Percentiles rank a stretch among this genome's conserved stretches.
Conservation (phyloP, 2,113 vertebrate species). For the Silurus glanis region DNA sequence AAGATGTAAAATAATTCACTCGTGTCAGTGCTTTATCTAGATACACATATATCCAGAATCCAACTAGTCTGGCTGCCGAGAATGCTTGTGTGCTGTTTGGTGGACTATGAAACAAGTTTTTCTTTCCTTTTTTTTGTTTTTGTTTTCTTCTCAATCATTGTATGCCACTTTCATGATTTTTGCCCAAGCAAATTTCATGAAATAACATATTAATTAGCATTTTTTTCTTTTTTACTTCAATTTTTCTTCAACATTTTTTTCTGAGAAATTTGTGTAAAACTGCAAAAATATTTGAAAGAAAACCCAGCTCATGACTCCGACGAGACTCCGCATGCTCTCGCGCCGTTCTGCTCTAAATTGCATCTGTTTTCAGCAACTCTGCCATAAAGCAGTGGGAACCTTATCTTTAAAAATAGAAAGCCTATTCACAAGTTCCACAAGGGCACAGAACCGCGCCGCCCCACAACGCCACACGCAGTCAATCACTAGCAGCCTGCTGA, state of each 20-base stretch:
- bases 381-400: constrained; percentile 36
- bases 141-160: not conserved
- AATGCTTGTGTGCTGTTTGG: not conserved
- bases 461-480: constrained; percentile 38
- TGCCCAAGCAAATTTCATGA: not conserved
- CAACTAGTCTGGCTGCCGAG: not conserved
- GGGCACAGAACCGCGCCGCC: constrained; percentile 44
- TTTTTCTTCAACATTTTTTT: too few relatives aligned
- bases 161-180: not conserved
- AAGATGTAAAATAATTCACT: not conserved
- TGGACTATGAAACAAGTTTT: not conserved
- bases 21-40: not conserved
- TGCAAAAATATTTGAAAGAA: not conserved
- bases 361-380: constrained; percentile 14
- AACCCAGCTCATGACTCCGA: constrained; percentile 15
- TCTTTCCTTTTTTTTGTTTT: not conserved
- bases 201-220: not conserved
- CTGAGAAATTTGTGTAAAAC: not conserved
- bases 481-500: constrained; percentile 47
- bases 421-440: constrained; percentile 36
- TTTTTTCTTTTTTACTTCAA: not conserved
- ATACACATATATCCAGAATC: not conserved
- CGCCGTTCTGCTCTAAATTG: constrained; percentile 38
- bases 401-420: constrained; percentile 53
- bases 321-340: constrained; percentile 17